Evolutionary conservation across 2,888 invertebrate species (phyloP), one percentile per base, ranked within the genome.

Genomic region (Hesperia comma): DNA sequence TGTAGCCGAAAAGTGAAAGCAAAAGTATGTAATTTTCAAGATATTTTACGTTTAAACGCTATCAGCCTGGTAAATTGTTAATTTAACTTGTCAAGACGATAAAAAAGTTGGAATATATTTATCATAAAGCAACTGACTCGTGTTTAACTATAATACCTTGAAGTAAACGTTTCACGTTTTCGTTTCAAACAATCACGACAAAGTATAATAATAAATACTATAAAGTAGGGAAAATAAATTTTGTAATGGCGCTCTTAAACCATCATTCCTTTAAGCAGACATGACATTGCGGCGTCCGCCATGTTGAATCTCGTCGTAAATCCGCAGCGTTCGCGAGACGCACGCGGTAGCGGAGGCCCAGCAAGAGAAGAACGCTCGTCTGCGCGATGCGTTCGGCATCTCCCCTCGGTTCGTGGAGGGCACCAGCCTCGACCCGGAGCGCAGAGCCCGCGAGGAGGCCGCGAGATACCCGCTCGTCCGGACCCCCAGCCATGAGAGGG

Each of bases 331-430:
- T 70, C 97, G 97, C 70, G 99, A 98, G 85, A 98, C 98, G 56
- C 99, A 99, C 93, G 98, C 98, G 87, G 95, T 98, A 72, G 99
- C 99, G 0, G 98, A 98, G 86, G 98, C 99, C 26, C 98, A 98
- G 85, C 97, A 97, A 81, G 97, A 98, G 88, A 99, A 99, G 90
- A 99, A 99, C 94, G 97, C 97, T 2, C 95, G 96, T 67, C 93
- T 99, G 70, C 95, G 98, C 63, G 97, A 98, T 85, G 99, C 99
- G 6, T 99, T 99, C 87, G 98, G 99, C 67, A 98, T 99, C 76
- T 96, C 97, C 33, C 97, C 98, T 77, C 96, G 95, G 80, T 99
- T 98, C 92, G 97, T 98, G 66, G 98, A 98, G 86, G 99, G 99
- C 72, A 96, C 97, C 81, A 97, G 98, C 83, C 95, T 98, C 85